Evolutionary conservation across 2,888 invertebrate genomes (phyloP), one percentile per base, ranked within the genome.

Genomic region (Rhyacophila evoluta): DNA sequence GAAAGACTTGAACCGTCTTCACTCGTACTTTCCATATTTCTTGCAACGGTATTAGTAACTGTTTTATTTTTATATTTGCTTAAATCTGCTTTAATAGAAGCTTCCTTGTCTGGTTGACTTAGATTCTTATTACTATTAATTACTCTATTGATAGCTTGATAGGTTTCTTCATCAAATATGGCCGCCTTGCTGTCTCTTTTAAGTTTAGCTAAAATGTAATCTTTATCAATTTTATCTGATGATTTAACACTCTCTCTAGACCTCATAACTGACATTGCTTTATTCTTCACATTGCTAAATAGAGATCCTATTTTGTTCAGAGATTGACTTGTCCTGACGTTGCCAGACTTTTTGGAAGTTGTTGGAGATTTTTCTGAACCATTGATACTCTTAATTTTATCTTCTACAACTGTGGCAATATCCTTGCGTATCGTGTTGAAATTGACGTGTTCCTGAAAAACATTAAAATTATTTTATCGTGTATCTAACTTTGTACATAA

Each of bases 241-340:
- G 55, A 55, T 74, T 33, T 75, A 5, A 78, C 12, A 8, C 55
- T 83, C 79, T 83, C 84, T 73, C 83, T 29, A 82, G 86, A 83
- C 84, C 89, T 91, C 1, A 91, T 88, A 11, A 90, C 85, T 75
- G 89, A 90, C 78, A 90, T 84, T 15, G 91, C 89, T 84, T 89
- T 91, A 74, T 86, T 88, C 85, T 90, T 91, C 0, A 91, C 90
- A 80, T 89, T 91, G 1, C 88, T 90, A 82, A 91, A 85, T 15
- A 90, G 86, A 78, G 89, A 89, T 19, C 88, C 87, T 11, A 81
- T 27, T 33, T 78, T 78, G 12, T 71, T 77, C 4, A 91, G 81
- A 2, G 80, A 72, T 41, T 79, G 78, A 12, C 41, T 75, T 6
- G 37, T 41, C 78, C 86, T 88, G 75, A 87, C 87, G 29, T 86